These are phyloP conservation scores for Megaceryle alcyon DNA, from an alignment of 2,797 vertebrate species.

Conservation along the genomic window DNA sequence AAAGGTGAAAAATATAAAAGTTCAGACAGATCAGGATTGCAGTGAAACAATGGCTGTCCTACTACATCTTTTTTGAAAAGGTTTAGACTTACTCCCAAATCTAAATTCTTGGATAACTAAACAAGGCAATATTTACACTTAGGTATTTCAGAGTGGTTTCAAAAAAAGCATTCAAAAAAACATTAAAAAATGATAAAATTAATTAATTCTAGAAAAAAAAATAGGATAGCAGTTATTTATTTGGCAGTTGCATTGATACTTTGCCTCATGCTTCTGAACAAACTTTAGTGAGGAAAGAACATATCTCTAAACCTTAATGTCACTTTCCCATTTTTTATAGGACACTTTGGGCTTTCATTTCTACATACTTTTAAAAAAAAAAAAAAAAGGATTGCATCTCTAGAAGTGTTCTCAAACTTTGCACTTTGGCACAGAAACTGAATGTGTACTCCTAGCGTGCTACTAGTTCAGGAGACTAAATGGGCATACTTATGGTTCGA, in stretches of 20 bases:
- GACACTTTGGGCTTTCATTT: neutral
- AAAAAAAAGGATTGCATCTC: neutral
- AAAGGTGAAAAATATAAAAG: conserved; percentile 2
- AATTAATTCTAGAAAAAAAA: neutral
- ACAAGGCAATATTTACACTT: neutral
- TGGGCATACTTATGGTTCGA: neutral
- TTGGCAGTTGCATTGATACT: neutral
- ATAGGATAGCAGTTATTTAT: neutral
- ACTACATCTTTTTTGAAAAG: neutral
- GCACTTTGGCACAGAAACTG: neutral
- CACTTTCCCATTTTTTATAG: neutral
- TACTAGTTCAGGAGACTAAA: neutral
- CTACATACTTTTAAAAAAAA: neutral
- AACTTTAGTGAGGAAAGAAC: neutral
- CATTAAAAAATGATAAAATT: neutral
- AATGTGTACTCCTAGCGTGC: neutral
- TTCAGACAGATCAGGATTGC: neutral
- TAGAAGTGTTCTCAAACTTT: neutral
- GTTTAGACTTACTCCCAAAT: neutral
- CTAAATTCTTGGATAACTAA: neutral
- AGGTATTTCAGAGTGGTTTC: neutral
- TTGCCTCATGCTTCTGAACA: neutral
- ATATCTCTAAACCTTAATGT: neutral
- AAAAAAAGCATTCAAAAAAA: neutral
- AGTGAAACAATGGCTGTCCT: neutral